Base-by-base conservation (phyloP, 2,888 invertebrate genomes). In the Morpho achilles region DNA sequence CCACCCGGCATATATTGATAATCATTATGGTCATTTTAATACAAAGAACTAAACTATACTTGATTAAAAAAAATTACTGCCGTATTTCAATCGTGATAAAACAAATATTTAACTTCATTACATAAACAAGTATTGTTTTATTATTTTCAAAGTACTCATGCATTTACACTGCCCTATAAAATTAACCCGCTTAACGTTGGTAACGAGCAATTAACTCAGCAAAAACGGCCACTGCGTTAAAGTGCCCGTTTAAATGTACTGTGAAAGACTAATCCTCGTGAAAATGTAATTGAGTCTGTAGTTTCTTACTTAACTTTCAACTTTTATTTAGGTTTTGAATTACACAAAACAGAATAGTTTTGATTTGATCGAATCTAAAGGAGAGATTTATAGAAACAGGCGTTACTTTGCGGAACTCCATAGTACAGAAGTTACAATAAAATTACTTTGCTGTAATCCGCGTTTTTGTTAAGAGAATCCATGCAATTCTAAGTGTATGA, bases 181-280 rank as follows among this genome's bases (percentile, higher is more conserved):
- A 61, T 61, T 59, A 63, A 61, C 60, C 60, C 61, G 58, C 60
- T 62, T 63, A 63, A 52, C 58, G 61, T 63, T 53, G 53, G 63
- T 63, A 63, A 63, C 60, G 53, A 63, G 49, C 63, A 56, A 63
- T 63, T 63, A 63, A 63, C 58, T 59, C 48, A 49, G 58, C 63
- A 61, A 63, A 60, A 63, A 61, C 63, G 63, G 59, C 63, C 58
- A 50, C 53, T 40, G 58, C 58, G 56, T 53, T 61, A 63, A 61
- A 63, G 58, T 61, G 61, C 58, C 56, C 56, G 56, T 59, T 63
- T 61, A 61, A 63, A 59, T 63, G 63, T 63, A 56, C 63, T 60
- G 58, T 60, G 56, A 63, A 60, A 60, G 63, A 63, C 58, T 59
- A 56, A 61, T 53, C 56, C 61, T 58, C 59, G 58, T 61, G 60